Percentiles rank a stretch among this genome's conserved stretches.
These are phyloP conservation scores for Drosophila kohkoa DNA, from an alignment of 1,140 invertebrate species.

Conservation along the genomic window DNA sequence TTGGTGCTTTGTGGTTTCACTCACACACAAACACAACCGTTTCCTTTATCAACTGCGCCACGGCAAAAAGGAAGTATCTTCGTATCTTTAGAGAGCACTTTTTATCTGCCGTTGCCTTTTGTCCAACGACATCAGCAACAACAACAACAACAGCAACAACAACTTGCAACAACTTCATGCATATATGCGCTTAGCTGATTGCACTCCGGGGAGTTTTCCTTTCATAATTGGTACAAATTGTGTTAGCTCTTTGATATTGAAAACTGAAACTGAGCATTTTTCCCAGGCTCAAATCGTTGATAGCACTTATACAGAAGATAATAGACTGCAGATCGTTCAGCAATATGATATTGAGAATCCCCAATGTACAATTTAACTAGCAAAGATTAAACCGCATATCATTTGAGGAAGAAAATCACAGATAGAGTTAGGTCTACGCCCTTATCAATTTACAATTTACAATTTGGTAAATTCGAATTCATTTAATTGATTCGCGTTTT, in stretches of 20 bases:
- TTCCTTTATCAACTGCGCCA: conserved; percentile 54
- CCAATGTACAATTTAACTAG: background rate
- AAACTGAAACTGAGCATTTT: conserved; percentile 32
- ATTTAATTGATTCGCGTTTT: background rate
- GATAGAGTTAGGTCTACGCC: too few species aligned
- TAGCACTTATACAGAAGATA: background rate
- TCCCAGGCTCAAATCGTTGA: conserved; percentile 36
- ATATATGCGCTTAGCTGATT: conserved; percentile 52
- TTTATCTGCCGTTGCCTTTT: conserved; percentile 48
- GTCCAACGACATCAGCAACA: conserved; percentile 17
- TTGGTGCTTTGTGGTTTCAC: conserved; percentile 57
- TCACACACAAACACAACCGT: conserved; percentile 29
- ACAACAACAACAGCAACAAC: conserved; percentile 12
- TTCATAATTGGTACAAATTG: conserved; percentile 71
- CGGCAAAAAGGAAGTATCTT: conserved; percentile 52
- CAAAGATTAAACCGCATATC: background rate
- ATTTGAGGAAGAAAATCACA: too few species aligned
- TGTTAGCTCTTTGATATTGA: conserved; percentile 20
- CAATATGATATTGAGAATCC: conserved; percentile 5
- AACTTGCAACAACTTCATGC: background rate
- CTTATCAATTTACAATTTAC: background rate
- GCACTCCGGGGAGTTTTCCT: conserved; percentile 68
- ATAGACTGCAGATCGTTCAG: background rate
- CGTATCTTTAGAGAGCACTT: conserved; percentile 46
- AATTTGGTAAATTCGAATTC: background rate